Evolutionary conservation across 2,888 invertebrate genomes (phyloP), one percentile per base, ranked within the genome.

Genomic region (Dorcus hopei): DNA sequence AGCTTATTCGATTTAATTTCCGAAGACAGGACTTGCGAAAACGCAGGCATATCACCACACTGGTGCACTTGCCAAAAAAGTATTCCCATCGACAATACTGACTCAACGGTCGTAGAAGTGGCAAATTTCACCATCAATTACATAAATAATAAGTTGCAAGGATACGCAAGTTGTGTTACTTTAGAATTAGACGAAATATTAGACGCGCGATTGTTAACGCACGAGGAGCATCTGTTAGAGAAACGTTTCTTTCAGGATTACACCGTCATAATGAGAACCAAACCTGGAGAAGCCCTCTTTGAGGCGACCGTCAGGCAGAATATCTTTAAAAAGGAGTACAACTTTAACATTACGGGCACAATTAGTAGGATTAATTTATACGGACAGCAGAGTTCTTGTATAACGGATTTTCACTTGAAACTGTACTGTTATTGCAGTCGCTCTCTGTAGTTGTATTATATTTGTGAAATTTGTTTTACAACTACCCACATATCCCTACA

Each of bases 51-150:
- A 58, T 85, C 87, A 0, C 86, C 88, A 26, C 91, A 94, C 74
- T 96, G 91, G 90, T 96, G 96, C 75, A 90, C 93, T 19, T 96
- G 96, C 66, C 89, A 92, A 70, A 83, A 83, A 58, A 86, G 85
- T 53, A 79, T 78, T 51, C 82, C 84, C 63, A 72, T 91, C 14
- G 72, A 81, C 0, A 77, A 79, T 0, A 80, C 82, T 38, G 83
- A 86, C 64, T 67, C 75, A 0, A 73, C 78, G 7, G 87, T 89
- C 0, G 73, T 78, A 5, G 79, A 84, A 42, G 87, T 86, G 0
- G 87, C 88, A 0, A 72, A 79, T 1, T 83, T 83, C 64, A 77
- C 91, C 26, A 82, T 93, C 0, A 73, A 78, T 5, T 79, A 85
- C 61, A 81, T 95, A 41, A 94, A 93, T 72, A 63, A 72, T 1